Evolutionary conservation across 2,797 vertebrate genomes (phyloP).

Genomic region (Anniella stebbinsi): DNA sequence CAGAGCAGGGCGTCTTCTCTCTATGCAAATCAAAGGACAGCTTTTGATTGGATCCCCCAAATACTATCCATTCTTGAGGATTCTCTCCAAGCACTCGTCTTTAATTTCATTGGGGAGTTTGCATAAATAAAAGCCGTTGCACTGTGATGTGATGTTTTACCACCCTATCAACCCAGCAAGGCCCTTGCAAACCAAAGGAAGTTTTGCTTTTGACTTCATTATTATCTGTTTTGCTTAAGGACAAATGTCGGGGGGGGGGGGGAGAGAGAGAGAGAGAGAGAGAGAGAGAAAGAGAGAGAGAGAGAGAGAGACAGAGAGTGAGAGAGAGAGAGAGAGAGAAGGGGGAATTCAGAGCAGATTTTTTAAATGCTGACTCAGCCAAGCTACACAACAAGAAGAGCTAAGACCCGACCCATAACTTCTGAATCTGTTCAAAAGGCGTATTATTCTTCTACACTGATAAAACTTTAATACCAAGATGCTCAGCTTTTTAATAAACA

Average conservation of each 20-base stretch:
- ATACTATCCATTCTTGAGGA: not conserved
- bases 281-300: not conserved
- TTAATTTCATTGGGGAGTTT: not conserved
- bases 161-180: not conserved
- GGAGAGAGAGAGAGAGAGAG: not conserved
- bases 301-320: too few species aligned
- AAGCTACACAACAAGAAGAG: slow-evolving; percentile 42
- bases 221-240: slow-evolving; percentile 43
- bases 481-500: slow-evolving; percentile 85
- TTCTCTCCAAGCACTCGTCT: not conserved
- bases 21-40: not conserved
- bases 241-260: slow-evolving; percentile 47
- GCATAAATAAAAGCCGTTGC: not conserved
- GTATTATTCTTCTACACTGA: slow-evolving; percentile 75
- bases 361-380: slow-evolving; percentile 72
- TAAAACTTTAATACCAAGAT: slow-evolving; percentile 81
- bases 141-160: not conserved
- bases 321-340: not conserved
- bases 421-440: slow-evolving; percentile 66
- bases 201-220: slow-evolving; percentile 14
- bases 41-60: not conserved
- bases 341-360: slow-evolving; percentile 34
- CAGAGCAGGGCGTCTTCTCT: not conserved
- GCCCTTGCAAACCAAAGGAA: not conserved
- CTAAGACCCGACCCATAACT: slow-evolving; percentile 71